Evolutionary conservation across 1,140 invertebrate genomes (phyloP), one percentile per base, ranked within the genome.

Genomic region (Neodiprion virginianus): DNA sequence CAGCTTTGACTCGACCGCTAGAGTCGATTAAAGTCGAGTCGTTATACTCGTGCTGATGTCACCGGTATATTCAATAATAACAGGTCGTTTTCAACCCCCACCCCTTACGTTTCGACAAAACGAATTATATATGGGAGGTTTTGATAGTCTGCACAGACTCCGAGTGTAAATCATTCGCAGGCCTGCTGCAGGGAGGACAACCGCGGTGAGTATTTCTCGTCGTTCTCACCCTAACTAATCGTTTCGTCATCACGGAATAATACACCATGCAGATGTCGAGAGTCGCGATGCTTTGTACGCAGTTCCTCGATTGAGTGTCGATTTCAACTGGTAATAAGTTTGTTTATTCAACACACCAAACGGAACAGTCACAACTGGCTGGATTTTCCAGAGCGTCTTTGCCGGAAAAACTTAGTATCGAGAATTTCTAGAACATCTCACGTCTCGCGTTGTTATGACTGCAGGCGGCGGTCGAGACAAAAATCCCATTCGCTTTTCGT

Each of bases 201-300:
- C 77, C 74, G 71, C 65, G 71, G 75, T 79, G 76, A 71, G 74
- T 66, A 66, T 65, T 53, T 72, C 69, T 28, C 1, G 70, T 12
- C 23, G 48, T 40, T 50, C 53, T 69, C 74, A 76, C 72, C 77
- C 81, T 87, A 86, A 87, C 85, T 88, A 88, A 87, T 88, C 84
- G 87, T 83, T 85, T 81, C 77, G 79, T 82, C 83, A 85, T 88
- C 86, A 84, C 79, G 83, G 80, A 86, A 86, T 88, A 87, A 88
- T 84, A 81, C 79, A 84, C 84, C 81, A 68, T 28, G 40, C 48
- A 50, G 69, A 68, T 53, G 50, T 21, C 17, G 17, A 21, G 17
- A 21, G 17, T 21, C 17, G 17, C 17, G 17, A 21, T 21, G 17
- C 17, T 21, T 21, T 21, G 17, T 40, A 40, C 5, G 28, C 9